These are phyloP conservation scores for Mus caroli DNA, from an alignment of 2,797 vertebrate species.

Conservation along the genomic window DNA sequence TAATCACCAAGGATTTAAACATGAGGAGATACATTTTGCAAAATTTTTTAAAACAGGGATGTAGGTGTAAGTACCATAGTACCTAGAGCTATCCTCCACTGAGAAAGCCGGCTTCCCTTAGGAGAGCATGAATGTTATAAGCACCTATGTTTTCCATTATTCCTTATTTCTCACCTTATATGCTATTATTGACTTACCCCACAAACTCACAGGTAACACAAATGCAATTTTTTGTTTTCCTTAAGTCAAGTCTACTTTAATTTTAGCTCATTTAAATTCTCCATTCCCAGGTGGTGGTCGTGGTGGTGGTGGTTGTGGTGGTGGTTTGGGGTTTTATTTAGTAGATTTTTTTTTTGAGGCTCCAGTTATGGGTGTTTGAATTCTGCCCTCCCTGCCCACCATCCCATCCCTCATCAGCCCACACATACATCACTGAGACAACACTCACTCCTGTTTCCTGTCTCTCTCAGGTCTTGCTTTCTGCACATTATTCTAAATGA, in stretches of 20 bases:
- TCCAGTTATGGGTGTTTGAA: not conserved
- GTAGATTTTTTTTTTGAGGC: not conserved
- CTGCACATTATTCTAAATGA: not conserved
- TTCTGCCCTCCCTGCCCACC: not conserved
- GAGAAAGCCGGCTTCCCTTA: not conserved
- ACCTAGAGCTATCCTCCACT: not conserved
- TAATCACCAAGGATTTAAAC: not conserved
- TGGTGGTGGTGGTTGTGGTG: not conserved
- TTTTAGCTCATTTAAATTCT: constrained; percentile 6
- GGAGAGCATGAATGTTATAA: not conserved
- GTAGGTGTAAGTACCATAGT: not conserved
- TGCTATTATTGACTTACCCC: not conserved
- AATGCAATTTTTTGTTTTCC: constrained; percentile 10
- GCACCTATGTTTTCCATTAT: not conserved
- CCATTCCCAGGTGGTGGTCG: not conserved
- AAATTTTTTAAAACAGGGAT: not conserved
- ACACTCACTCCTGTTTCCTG: not conserved
- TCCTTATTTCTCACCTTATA: not conserved
- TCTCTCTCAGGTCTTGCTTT: not conserved
- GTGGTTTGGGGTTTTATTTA: not conserved
- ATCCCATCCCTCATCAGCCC: not conserved
- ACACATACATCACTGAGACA: not conserved
- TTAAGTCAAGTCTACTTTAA: not conserved
- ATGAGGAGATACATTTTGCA: not conserved
- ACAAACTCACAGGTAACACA: not conserved